phyloP scores from a whole-genome alignment of 2,888 invertebrate species.

The Phrixothrix hirtus region DNA sequence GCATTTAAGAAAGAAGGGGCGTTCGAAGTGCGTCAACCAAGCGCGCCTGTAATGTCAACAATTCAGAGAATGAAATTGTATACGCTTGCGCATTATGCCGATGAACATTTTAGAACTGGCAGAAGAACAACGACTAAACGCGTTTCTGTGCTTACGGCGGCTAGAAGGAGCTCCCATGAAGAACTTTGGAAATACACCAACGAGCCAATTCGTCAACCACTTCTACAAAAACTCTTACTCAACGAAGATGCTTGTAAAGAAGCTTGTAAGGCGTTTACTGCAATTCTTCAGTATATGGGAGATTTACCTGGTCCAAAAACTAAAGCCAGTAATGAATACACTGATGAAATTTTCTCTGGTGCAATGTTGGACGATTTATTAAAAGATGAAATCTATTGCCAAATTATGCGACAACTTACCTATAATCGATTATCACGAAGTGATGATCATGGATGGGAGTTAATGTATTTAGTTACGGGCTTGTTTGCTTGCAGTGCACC shows the following conservation, averaged over 20 bases:
- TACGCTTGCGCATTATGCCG: constrained; percentile 81
- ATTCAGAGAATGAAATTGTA: constrained; percentile 72
- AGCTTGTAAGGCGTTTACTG: constrained; percentile 74
- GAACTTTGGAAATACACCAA: constrained; percentile 83
- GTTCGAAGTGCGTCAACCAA: constrained; percentile 56
- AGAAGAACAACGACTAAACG: constrained; percentile 61
- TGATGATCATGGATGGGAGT: constrained; percentile 92
- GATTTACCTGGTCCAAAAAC: constrained; percentile 84
- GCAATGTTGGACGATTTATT: constrained; percentile 75
- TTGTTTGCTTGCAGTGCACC: constrained; percentile 78
- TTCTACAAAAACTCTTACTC: constrained; percentile 73
- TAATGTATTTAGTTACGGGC: constrained; percentile 89
- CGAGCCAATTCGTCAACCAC: constrained; percentile 80
- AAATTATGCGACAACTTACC: constrained; percentile 92
- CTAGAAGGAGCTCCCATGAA: constrained; percentile 66
- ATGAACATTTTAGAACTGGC: constrained; percentile 72
- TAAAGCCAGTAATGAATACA: constrained; percentile 78
- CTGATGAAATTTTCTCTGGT: constrained; percentile 84
- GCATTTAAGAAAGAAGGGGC: constrained; percentile 65
- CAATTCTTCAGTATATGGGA: constrained; percentile 86
- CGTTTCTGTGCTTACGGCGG: constrained; percentile 67
- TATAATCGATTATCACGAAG: constrained; percentile 82
- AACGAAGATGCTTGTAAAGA: constrained; percentile 73
- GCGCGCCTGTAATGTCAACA: constrained; percentile 57
- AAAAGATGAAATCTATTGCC: constrained; percentile 91